Evolutionary conservation across 2,797 vertebrate genomes (phyloP).

Genomic region (Podargus strigoides): DNA sequence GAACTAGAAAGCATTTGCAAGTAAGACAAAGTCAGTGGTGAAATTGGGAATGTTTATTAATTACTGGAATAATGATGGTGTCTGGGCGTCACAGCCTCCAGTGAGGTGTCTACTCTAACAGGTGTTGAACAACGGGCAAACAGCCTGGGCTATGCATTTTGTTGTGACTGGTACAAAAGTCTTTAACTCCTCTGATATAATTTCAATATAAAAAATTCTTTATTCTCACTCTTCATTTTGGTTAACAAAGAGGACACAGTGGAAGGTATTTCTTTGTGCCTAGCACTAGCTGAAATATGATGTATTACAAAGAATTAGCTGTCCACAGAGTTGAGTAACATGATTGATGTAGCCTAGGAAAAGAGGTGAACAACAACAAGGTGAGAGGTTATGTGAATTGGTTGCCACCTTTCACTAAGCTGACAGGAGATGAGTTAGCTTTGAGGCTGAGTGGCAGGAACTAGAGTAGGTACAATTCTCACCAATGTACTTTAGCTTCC

Average conservation of each 20-base stretch:
- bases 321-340: not conserved
- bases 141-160: not conserved
- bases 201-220: not conserved
- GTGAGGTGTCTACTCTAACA: not conserved
- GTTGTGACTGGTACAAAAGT: not conserved
- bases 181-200: not conserved
- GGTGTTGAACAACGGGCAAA: not conserved
- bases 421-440: not conserved
- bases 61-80: not conserved
- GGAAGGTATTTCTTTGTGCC: not conserved
- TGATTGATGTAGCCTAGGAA: not conserved
- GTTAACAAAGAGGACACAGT: not conserved
- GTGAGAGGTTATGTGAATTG: rapidly evolving
- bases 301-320: not conserved
- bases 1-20: not conserved
- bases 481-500: not conserved
- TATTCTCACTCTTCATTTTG: not conserved
- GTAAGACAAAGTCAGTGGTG: not conserved
- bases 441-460: not conserved
- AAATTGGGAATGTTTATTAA: not conserved
- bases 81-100: not conserved
- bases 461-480: not conserved
- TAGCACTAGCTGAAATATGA: not conserved
- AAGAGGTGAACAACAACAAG: not conserved
- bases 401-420: not conserved